Evolutionary conservation across 1,140 invertebrate genomes (phyloP).

Genomic region (Zaprionus lachaisei): DNA sequence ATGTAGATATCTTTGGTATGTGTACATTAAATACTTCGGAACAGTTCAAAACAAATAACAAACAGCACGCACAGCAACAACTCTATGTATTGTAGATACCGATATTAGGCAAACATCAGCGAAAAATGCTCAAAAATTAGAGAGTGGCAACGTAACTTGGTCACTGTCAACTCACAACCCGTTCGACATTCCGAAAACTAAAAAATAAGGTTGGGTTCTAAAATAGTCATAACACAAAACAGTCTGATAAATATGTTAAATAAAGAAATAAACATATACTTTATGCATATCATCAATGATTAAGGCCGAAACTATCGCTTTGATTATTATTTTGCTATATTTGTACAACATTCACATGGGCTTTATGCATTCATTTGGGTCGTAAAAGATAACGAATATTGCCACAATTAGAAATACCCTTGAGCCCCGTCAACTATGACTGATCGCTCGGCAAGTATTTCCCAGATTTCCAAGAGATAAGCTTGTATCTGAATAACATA

Average conservation of each 20-base stretch:
- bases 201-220: neutral
- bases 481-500: neutral
- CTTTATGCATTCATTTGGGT: too few relatives aligned
- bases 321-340: neutral
- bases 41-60: constrained; percentile 11
- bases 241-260: neutral
- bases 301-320: neutral
- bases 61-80: constrained; percentile 1
- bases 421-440: neutral
- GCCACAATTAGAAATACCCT: neutral
- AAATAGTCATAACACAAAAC: neutral
- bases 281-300: neutral
- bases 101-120: constrained; percentile 1
- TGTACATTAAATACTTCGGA: constrained; percentile 9
- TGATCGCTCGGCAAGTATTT: neutral
- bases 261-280: neutral
- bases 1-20: neutral
- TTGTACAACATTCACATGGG: neutral
- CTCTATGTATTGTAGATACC: neutral
- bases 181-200: neutral
- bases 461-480: neutral
- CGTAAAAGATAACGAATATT: neutral
- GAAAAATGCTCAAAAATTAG: neutral
- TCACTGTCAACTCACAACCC: neutral
- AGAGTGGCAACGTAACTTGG: neutral